Evolutionary conservation across 2,888 invertebrate species (phyloP).

Genomic region (Auanema sp.): DNA sequence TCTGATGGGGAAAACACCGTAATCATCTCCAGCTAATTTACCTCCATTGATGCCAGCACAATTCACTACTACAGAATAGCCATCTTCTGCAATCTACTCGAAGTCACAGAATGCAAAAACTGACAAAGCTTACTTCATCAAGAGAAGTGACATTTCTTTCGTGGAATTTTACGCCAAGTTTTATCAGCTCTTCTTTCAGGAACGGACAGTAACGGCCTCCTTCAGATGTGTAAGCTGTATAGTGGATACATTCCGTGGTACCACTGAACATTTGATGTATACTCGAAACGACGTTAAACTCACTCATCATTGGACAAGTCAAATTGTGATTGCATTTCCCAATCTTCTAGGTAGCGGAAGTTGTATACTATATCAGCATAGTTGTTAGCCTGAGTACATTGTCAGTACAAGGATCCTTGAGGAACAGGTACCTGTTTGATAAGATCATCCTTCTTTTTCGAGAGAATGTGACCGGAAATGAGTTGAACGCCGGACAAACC

Average conservation of each 20-base stretch:
- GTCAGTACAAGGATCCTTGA: not conserved
- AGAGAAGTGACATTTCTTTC: slow-evolving; percentile 25
- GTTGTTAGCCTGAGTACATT: slow-evolving; percentile 16
- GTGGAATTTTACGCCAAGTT: slow-evolving; percentile 31
- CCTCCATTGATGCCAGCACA: slow-evolving; percentile 66
- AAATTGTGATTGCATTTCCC: slow-evolving; percentile 25
- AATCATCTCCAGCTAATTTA: slow-evolving; percentile 64
- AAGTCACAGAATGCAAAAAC: not conserved
- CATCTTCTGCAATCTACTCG: slow-evolving; percentile 16
- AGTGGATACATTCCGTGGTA: slow-evolving; percentile 34
- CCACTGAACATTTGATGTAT: too few relatives aligned
- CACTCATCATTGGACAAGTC: slow-evolving; percentile 3
- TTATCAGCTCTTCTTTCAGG: slow-evolving; percentile 31
- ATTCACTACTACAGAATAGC: slow-evolving; percentile 65
- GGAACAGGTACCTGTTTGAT: slow-evolving; percentile 23
- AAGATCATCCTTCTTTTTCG: slow-evolving; percentile 27
- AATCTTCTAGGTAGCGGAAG: slow-evolving; percentile 30
- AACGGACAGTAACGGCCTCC: slow-evolving; percentile 43
- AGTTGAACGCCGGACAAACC: slow-evolving; percentile 41
- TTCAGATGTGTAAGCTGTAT: slow-evolving; percentile 49
- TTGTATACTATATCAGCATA: slow-evolving; percentile 43
- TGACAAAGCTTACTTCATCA: slow-evolving; percentile 26
- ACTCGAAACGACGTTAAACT: not conserved
- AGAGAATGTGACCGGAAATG: slow-evolving; percentile 45
- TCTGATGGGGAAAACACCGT: slow-evolving; percentile 36